phyloP scores from a whole-genome alignment of 2,888 invertebrate species.

The Amphipyra tragopoginis region DNA sequence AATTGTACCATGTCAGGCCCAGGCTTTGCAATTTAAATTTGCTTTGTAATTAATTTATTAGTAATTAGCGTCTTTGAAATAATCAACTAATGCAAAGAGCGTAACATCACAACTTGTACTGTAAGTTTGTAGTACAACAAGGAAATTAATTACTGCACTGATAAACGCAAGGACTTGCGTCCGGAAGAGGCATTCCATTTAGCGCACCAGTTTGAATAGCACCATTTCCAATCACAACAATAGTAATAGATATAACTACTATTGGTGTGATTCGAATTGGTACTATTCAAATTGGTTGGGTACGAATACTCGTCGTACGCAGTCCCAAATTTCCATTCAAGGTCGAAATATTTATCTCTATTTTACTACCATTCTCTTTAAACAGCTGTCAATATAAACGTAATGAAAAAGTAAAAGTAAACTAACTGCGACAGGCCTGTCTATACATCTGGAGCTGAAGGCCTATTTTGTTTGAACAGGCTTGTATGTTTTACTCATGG shows the following conservation, averaged over 20 bases:
- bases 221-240: no score
- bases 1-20: no score
- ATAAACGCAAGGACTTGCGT: slow-evolving; percentile 16
- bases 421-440: slow-evolving; percentile 23
- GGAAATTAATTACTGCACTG: slow-evolving; percentile 7
- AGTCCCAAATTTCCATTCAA: slow-evolving; percentile 42
- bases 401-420: slow-evolving; percentile 32
- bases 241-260: no score
- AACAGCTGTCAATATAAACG: slow-evolving; percentile 49
- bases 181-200: no score
- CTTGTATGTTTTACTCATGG: slow-evolving; percentile 28
- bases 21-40: no score
- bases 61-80: no score
- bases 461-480: slow-evolving; percentile 47
- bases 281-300: no score
- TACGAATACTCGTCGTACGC: slow-evolving; percentile 18
- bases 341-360: slow-evolving; percentile 33
- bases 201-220: no score
- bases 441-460: slow-evolving; percentile 38
- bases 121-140: neutral
- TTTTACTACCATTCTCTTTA: slow-evolving; percentile 34
- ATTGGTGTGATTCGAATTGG: no score
- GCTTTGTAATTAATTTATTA: no score
- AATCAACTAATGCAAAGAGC: no score
- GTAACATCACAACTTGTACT: neutral